These are phyloP conservation scores for Notothenia rossii DNA, from an alignment of 2,113 vertebrate genomes.

Conservation along the genomic window DNA sequence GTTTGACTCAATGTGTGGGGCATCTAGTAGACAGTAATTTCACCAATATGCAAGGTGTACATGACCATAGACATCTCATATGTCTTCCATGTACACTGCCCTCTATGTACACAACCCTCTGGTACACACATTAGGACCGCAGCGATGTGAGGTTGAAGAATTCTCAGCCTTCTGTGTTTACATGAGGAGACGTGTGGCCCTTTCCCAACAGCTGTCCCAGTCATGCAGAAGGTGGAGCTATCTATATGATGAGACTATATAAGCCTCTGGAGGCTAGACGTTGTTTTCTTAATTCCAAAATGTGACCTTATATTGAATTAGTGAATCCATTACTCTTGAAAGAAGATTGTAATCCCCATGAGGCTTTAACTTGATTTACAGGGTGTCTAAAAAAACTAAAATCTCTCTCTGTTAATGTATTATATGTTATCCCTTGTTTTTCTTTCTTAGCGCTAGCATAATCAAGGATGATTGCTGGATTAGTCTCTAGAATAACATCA, in stretches of 20 bases:
- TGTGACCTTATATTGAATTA: background rate
- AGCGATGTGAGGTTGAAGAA: conserved; percentile 11
- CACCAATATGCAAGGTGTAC: background rate
- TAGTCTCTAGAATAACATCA: background rate
- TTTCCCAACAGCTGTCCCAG: conserved; percentile 44
- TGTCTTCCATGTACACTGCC: background rate
- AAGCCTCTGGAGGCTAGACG: background rate
- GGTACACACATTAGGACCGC: conserved; percentile 4
- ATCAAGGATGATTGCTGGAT: background rate
- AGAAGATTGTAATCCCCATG: no score
- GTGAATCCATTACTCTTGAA: no score
- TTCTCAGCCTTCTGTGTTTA: conserved; percentile 37
- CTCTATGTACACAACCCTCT: background rate
- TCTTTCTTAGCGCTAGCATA: no score
- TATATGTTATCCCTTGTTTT: no score
- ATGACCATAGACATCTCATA: background rate
- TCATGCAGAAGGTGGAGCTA: conserved; percentile 12
- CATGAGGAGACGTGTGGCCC: conserved; percentile 15
- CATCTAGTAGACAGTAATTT: background rate
- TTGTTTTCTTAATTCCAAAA: background rate
- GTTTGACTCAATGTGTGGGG: background rate
- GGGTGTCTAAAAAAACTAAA: no score
- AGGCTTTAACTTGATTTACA: no score
- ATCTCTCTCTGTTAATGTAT: no score
- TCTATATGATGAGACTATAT: background rate